Percentiles rank a stretch among this genome's conserved stretches.
Conservation (phyloP, 1,140 invertebrate species). For the Cyclargus thomasi region DNA sequence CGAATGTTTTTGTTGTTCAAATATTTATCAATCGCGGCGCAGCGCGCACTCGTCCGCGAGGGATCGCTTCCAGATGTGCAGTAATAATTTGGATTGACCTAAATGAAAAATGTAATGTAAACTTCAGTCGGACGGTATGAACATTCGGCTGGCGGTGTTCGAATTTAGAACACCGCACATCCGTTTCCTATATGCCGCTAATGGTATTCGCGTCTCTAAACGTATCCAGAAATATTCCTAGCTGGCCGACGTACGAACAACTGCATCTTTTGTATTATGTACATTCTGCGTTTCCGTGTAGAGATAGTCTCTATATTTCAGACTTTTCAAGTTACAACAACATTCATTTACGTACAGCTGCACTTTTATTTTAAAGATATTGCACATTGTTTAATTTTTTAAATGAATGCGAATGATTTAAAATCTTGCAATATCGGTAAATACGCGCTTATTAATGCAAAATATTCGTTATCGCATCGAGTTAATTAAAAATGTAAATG, state of each 20-base stretch:
- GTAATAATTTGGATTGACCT: slow-evolving; percentile 18
- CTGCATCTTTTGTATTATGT: too few species aligned
- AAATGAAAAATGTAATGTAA: slow-evolving; percentile 12
- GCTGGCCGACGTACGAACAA: too few species aligned
- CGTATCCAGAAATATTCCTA: slow-evolving; percentile 5
- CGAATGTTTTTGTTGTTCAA: slow-evolving; percentile 9
- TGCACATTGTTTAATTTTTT: background rate
- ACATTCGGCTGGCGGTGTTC: slow-evolving; percentile 24
- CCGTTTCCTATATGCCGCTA: slow-evolving; percentile 33
- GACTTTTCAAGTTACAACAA: background rate
- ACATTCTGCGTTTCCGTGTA: too few species aligned
- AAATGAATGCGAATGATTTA: background rate
- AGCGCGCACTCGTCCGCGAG: slow-evolving; percentile 3
- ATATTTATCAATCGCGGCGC: slow-evolving; percentile 20
- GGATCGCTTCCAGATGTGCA: slow-evolving; percentile 20
- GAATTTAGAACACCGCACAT: slow-evolving; percentile 32
- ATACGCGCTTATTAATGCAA: background rate
- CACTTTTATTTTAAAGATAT: too few species aligned
- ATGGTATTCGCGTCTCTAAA: slow-evolving; percentile 9
- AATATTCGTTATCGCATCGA: background rate
- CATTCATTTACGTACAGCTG: background rate
- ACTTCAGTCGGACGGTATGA: slow-evolving; percentile 6
- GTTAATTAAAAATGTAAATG: background rate
- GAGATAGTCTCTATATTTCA: too few species aligned
- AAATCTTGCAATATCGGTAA: background rate